phyloP scores from a whole-genome alignment of 2,888 invertebrate species.

The Drosophila affinis region DNA sequence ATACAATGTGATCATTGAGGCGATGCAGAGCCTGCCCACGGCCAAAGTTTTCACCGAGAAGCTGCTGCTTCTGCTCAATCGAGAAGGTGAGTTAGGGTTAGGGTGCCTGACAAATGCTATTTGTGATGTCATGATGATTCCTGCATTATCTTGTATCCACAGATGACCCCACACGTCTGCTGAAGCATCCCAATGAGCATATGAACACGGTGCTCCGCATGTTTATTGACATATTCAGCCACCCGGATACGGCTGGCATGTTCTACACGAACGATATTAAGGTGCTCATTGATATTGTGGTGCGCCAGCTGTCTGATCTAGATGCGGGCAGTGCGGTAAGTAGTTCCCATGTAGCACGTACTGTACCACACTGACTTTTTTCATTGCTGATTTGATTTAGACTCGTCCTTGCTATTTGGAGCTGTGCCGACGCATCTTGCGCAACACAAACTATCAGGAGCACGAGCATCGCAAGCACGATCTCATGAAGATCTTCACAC shows the following conservation, averaged over 20 bases:
- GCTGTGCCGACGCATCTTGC: slow-evolving; percentile 91
- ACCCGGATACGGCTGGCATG: slow-evolving; percentile 90
- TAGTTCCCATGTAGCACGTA: slow-evolving; percentile 12
- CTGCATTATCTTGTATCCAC: slow-evolving; percentile 47
- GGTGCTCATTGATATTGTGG: slow-evolving; percentile 96
- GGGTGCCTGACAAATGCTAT: neutral
- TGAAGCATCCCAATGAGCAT: slow-evolving; percentile 90
- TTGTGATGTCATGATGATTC: neutral
- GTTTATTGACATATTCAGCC: slow-evolving; percentile 93
- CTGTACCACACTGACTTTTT: neutral
- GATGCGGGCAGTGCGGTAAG: slow-evolving; percentile 92
- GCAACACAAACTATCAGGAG: slow-evolving; percentile 91
- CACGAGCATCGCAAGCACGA: slow-evolving; percentile 92
- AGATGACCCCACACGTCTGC: slow-evolving; percentile 95
- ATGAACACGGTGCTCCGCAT: slow-evolving; percentile 95
- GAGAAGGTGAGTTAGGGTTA: slow-evolving; percentile 88
- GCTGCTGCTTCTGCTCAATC: slow-evolving; percentile 92
- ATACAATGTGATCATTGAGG: slow-evolving; percentile 89
- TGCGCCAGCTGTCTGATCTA: slow-evolving; percentile 94
- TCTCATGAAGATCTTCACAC: slow-evolving; percentile 92
- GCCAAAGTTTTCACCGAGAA: slow-evolving; percentile 97
- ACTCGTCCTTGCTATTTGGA: slow-evolving; percentile 91
- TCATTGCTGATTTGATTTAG: slow-evolving; percentile 83
- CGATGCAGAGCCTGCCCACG: slow-evolving; percentile 87
- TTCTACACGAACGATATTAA: slow-evolving; percentile 98